phyloP scores from a whole-genome alignment of 2,797 vertebrate genomes.

The Sebastes hubbsi region DNA sequence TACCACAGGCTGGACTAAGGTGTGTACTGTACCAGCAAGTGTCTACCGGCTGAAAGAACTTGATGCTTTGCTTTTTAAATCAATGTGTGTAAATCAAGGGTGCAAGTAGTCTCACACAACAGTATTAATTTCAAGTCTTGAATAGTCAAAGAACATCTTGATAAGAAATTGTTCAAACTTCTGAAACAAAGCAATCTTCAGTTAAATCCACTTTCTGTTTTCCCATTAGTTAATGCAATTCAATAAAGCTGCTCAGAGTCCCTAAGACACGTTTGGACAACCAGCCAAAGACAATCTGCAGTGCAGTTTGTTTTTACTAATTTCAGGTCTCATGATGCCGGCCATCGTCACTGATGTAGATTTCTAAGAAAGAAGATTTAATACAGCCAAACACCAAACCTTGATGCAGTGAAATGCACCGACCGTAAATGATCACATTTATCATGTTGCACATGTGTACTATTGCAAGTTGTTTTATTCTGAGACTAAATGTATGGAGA shows the following conservation, averaged over 20 bases:
- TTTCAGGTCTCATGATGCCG: not conserved
- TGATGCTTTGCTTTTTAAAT: not conserved
- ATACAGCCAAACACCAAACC: not conserved
- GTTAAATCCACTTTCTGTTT: not conserved
- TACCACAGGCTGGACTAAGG: not conserved
- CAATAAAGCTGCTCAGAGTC: not conserved
- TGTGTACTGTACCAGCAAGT: not conserved
- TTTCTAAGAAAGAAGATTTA: not conserved
- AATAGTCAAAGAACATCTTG: not conserved
- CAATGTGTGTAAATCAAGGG: not conserved
- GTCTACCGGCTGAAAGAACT: not conserved
- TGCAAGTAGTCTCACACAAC: not conserved
- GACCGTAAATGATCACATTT: not conserved
- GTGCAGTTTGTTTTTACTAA: not conserved
- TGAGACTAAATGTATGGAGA: not conserved
- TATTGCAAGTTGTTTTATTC: not conserved
- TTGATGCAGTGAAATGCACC: not conserved
- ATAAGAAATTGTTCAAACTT: not conserved
- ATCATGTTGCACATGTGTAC: not conserved
- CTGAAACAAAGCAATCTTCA: not conserved
- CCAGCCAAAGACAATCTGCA: not conserved
- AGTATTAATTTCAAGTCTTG: not conserved
- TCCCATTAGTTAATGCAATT: not conserved
- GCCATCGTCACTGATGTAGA: not conserved
- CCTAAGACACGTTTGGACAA: not conserved